Conservation (phyloP, 2,888 invertebrate species). For the Apotomis capreana region DNA sequence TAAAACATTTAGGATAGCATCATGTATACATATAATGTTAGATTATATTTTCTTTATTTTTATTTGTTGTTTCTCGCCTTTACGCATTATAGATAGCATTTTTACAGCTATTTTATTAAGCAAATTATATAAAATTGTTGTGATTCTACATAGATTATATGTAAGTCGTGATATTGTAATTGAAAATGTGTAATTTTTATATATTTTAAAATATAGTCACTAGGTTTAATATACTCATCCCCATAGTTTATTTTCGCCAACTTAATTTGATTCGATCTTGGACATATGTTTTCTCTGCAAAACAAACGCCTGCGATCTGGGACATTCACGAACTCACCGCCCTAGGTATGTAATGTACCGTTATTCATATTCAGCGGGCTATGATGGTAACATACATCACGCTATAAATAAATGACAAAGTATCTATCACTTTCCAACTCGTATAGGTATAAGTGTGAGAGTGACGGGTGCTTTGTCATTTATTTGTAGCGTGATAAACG, state of each 20-base stretch:
- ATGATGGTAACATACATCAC: too few relatives aligned
- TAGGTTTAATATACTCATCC: slow-evolving; percentile 9
- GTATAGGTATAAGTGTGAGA: too few relatives aligned
- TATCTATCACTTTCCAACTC: too few relatives aligned
- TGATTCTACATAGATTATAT: slow-evolving; percentile 34
- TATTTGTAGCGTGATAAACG: too few relatives aligned
- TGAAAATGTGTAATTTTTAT: slow-evolving; percentile 1
- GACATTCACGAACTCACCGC: too few relatives aligned
- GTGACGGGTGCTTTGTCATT: too few relatives aligned
- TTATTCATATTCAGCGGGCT: too few relatives aligned
- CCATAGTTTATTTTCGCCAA: background rate
- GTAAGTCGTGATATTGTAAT: slow-evolving; percentile 14
- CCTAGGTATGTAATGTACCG: too few relatives aligned
- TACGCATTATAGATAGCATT: background rate
- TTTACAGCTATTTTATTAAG: slow-evolving; percentile 4
- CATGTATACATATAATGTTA: slow-evolving; percentile 4
- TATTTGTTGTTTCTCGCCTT: background rate
- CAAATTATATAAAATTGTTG: slow-evolving; percentile 23
- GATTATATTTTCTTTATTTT: slow-evolving; percentile 1
- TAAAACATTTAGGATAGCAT: slow-evolving; percentile 2
- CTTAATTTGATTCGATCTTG: too few relatives aligned
- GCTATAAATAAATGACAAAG: too few relatives aligned
- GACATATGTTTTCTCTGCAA: too few relatives aligned
- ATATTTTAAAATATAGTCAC: slow-evolving; percentile 17
- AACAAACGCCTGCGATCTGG: too few relatives aligned